These are phyloP conservation scores for Synergus gifuensis DNA, from an alignment of 2,888 invertebrate species.

Conservation along the genomic window DNA sequence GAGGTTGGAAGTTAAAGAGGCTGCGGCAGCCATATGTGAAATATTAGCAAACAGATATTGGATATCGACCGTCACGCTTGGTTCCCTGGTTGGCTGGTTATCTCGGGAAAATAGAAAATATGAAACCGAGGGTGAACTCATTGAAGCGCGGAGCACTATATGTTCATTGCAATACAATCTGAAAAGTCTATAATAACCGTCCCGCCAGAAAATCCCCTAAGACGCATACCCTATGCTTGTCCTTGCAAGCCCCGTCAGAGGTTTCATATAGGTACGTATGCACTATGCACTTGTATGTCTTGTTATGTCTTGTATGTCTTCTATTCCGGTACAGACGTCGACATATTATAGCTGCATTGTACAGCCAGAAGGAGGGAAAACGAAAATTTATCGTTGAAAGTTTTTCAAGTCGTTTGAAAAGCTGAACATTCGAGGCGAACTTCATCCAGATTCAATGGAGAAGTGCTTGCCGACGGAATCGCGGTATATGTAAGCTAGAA, in stretches of 20 bases:
- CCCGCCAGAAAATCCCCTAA: conserved; percentile 22
- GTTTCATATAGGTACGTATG: neutral
- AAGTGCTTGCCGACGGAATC: neutral
- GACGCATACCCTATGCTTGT: neutral
- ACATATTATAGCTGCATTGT: neutral
- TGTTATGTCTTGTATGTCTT: too few relatives aligned
- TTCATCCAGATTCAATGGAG: conserved; percentile 33
- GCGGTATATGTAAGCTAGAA: conserved; percentile 10
- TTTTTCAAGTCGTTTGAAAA: conserved; percentile 24
- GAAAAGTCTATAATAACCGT: conserved; percentile 28
- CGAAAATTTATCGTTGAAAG: conserved; percentile 37
- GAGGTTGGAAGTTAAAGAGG: conserved; percentile 50
- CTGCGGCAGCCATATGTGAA: conserved; percentile 59
- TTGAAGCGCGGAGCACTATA: conserved; percentile 4
- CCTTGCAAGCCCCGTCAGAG: neutral
- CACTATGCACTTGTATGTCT: too few relatives aligned
- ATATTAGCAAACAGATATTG: conserved; percentile 66
- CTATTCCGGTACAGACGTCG: neutral
- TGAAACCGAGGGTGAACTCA: conserved; percentile 35
- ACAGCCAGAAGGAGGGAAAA: conserved; percentile 15
- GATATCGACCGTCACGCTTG: conserved; percentile 58
- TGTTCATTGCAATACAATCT: conserved; percentile 30
- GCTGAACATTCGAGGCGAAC: conserved; percentile 31
- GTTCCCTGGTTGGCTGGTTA: conserved; percentile 50
- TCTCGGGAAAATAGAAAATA: conserved; percentile 59